Conservation (phyloP, 2,113 vertebrate genomes). For the Balaeniceps rex region DNA sequence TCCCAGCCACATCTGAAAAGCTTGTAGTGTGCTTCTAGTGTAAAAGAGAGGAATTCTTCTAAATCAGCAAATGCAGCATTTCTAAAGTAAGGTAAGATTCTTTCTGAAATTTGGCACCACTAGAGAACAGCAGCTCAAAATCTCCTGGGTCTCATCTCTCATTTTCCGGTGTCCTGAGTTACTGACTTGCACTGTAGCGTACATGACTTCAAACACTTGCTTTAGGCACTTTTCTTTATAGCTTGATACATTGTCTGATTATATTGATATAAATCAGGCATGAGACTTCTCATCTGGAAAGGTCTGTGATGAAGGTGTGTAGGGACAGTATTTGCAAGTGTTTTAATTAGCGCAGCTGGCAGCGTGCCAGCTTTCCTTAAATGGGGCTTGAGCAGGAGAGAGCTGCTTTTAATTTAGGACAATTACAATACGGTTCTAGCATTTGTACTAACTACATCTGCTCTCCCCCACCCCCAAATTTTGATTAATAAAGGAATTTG, state of each 20-base stretch:
- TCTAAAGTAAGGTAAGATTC: not conserved
- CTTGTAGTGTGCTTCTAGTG: not conserved
- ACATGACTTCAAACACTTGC: not conserved
- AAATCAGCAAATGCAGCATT: not conserved
- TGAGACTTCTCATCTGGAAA: not conserved
- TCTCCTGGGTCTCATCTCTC: not conserved
- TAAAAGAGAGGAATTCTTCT: not conserved
- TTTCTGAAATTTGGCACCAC: not conserved
- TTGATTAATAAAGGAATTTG: constrained; percentile 41
- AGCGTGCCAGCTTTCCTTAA: not conserved
- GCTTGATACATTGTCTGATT: not conserved
- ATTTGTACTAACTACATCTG: not conserved
- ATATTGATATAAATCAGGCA: not conserved
- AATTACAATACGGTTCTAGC: not conserved
- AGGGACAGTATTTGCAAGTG: not conserved
- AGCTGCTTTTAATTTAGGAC: not conserved
- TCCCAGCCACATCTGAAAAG: not conserved
- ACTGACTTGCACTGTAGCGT: not conserved
- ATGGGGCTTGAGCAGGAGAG: not conserved
- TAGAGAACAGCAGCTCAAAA: not conserved
- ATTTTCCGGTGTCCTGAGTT: not conserved
- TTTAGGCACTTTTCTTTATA: not conserved
- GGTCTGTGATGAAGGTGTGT: not conserved
- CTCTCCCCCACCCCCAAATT: not conserved
- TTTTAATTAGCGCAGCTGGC: not conserved